phyloP scores from a whole-genome alignment of 2,113 vertebrate genomes.

The Sciurus niger region DNA sequence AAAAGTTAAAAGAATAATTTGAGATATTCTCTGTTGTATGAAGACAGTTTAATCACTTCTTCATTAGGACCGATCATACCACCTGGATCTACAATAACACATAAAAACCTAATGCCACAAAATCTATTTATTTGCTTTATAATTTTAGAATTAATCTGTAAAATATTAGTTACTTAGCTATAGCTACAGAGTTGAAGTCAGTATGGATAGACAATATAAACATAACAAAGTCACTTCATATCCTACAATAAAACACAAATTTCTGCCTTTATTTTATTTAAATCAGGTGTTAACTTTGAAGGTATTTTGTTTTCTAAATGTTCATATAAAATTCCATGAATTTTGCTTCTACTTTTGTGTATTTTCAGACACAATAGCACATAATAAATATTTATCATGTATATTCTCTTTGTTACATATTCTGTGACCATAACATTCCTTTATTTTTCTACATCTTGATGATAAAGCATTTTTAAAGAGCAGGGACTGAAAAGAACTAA shows the following conservation, averaged over 20 bases:
- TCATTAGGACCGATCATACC: not conserved
- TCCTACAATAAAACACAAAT: not conserved
- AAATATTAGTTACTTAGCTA: not conserved
- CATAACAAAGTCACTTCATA: not conserved
- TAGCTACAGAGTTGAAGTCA: not conserved
- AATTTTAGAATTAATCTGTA: slow-evolving; percentile 5
- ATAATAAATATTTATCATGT: not conserved
- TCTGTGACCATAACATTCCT: not conserved
- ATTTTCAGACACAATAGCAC: not conserved
- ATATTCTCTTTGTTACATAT: not conserved
- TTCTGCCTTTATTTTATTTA: slow-evolving; percentile 1
- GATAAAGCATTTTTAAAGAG: not conserved
- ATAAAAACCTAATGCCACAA: not conserved
- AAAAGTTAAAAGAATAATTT: not conserved
- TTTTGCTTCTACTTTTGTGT: not conserved
- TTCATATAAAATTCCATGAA: not conserved
- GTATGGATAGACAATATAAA: not conserved
- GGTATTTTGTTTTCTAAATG: not conserved
- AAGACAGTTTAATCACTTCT: not conserved
- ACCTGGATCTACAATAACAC: not conserved
- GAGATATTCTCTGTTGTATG: not conserved
- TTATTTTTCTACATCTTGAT: slow-evolving; percentile 39
- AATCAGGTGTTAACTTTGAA: not conserved
- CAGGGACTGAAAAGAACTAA: not conserved
- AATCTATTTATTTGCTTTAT: not conserved